Evolutionary conservation across 2,113 vertebrate genomes (phyloP).

Genomic region (Carassius carassius): DNA sequence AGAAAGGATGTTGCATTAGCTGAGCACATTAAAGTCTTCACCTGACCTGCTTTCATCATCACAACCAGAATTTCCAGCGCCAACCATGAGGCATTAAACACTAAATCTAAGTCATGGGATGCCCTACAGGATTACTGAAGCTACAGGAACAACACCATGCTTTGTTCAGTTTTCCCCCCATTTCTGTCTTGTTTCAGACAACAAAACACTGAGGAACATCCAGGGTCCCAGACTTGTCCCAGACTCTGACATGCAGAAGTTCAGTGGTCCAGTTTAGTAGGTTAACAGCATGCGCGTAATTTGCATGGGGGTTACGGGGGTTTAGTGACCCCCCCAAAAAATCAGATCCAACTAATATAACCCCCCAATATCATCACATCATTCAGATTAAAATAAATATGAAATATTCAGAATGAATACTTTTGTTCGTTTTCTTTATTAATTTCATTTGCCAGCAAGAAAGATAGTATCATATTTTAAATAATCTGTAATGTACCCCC

Average conservation of each 20-base stretch:
- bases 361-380: no score
- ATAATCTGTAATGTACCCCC: no score
- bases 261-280: not conserved
- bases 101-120: slow-evolving; percentile 76
- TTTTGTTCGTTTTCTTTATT: no score
- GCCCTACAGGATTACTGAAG: slow-evolving; percentile 66
- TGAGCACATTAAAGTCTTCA: slow-evolving; percentile 40
- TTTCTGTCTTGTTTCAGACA: slow-evolving; percentile 38
- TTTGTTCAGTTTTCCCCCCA: slow-evolving; percentile 63
- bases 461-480: no score
- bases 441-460: no score
- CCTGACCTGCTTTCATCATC: slow-evolving; percentile 50
- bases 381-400: no score
- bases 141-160: slow-evolving; percentile 63
- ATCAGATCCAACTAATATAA: no score
- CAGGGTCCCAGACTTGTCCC: not conserved
- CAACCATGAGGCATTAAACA: slow-evolving; percentile 52
- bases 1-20: not conserved
- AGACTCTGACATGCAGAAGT: not conserved
- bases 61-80: slow-evolving; percentile 21
- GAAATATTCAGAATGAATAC: no score
- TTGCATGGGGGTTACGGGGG: no score
- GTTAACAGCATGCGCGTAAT: no score
- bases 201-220: slow-evolving; percentile 24
- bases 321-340: no score